Conservation (phyloP, 2,797 vertebrate species). For the Amblyraja radiata region DNA sequence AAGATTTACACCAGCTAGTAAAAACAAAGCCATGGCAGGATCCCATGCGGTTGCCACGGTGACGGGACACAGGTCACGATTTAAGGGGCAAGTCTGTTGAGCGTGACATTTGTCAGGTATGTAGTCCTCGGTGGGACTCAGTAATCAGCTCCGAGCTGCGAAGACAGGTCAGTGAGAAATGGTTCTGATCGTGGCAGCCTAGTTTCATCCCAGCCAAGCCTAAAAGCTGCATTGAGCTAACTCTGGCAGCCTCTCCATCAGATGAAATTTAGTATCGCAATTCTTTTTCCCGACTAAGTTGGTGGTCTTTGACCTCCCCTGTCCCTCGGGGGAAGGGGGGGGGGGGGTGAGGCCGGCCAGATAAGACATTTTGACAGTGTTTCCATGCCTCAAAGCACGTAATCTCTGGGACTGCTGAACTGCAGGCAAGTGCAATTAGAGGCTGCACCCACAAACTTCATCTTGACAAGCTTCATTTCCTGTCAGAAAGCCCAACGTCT, state of each 20-base stretch:
- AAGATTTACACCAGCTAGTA: conserved; percentile 15
- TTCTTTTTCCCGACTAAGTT: neutral
- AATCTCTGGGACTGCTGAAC: neutral
- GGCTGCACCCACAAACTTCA: conserved; percentile 11
- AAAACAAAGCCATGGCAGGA: conserved; percentile 4
- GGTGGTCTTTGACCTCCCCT: conserved; percentile 16
- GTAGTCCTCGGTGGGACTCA: neutral
- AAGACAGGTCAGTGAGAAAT: conserved; percentile 17
- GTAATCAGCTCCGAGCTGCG: conserved; percentile 5
- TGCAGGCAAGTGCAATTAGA: neutral
- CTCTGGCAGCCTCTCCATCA: neutral
- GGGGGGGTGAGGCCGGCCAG: neutral
- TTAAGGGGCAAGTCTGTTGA: conserved; percentile 2
- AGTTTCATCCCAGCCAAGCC: neutral
- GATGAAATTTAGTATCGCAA: neutral
- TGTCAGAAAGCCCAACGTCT: neutral
- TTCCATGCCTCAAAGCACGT: neutral
- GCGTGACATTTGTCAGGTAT: conserved; percentile 17
- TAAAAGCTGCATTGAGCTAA: neutral
- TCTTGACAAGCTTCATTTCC: neutral
- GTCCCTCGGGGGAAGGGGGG: neutral
- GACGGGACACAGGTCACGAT: conserved; percentile 29
- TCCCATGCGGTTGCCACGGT: neutral
- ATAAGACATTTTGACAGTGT: neutral
- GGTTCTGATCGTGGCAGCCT: neutral